Conservation (phyloP, 2,888 invertebrate species). For the Biston stratarius region DNA sequence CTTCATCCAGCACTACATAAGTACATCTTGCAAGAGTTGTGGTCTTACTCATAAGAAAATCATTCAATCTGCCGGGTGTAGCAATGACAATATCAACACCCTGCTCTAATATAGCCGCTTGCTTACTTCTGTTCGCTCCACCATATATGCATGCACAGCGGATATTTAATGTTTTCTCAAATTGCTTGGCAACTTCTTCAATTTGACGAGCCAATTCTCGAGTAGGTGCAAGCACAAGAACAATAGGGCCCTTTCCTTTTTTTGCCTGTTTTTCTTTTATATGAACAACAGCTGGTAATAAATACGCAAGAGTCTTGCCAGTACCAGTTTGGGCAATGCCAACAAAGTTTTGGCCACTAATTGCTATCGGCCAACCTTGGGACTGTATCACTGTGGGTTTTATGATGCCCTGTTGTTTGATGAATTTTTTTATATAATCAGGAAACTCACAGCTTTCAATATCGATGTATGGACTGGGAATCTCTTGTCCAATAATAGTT, state of each 20-base stretch:
- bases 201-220: constrained; percentile 93
- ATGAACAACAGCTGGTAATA: constrained; percentile 93
- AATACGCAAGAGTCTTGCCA: constrained; percentile 92
- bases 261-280: constrained; percentile 91
- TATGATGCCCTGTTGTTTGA: constrained; percentile 87
- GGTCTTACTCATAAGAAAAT: constrained; percentile 91
- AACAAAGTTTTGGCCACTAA: constrained; percentile 93
- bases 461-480: constrained; percentile 91
- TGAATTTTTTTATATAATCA: constrained; percentile 88
- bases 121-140: constrained; percentile 91
- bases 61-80: constrained; percentile 94
- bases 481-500: constrained; percentile 89
- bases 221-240: constrained; percentile 92
- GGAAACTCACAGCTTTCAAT: constrained; percentile 92
- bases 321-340: constrained; percentile 95
- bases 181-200: constrained; percentile 91
- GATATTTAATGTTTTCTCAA: constrained; percentile 90
- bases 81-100: constrained; percentile 95
- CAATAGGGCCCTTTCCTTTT: constrained; percentile 93
- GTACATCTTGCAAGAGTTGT: constrained; percentile 91
- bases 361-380: constrained; percentile 94
- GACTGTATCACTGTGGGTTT: constrained; percentile 94
- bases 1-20: constrained; percentile 95
- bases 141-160: constrained; percentile 95
- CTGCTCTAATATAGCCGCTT: constrained; percentile 87